Evolutionary conservation across 2,888 invertebrate species (phyloP).

Genomic region (Mesochorus sp.): DNA sequence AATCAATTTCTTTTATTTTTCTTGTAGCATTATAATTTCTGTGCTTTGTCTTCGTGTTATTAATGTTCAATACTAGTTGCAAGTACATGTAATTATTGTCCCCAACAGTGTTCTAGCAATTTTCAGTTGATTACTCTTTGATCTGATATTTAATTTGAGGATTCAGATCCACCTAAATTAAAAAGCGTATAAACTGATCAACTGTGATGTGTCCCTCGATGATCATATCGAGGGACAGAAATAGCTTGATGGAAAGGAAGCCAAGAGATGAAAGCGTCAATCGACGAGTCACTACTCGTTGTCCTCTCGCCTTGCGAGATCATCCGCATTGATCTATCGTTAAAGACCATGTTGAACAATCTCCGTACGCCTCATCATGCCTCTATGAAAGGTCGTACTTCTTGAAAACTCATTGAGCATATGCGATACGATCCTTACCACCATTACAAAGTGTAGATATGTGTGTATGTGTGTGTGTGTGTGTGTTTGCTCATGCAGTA

Average conservation of each 20-base stretch:
- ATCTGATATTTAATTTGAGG: too few species aligned
- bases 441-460: not conserved
- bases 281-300: conserved; percentile 42
- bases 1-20: too few species aligned
- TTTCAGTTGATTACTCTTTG: too few species aligned
- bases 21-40: too few species aligned
- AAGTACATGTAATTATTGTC: too few species aligned
- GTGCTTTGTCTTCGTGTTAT: too few species aligned
- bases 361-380: conserved; percentile 49
- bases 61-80: too few species aligned
- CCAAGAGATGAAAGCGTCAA: conserved; percentile 36
- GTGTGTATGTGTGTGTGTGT: too few species aligned
- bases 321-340: conserved; percentile 59
- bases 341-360: conserved; percentile 59
- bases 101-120: too few species aligned
- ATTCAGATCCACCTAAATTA: too few species aligned
- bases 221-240: conserved; percentile 7
- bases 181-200: too few species aligned
- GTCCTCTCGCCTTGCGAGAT: conserved; percentile 40
- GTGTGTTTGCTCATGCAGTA: too few species aligned
- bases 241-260: conserved; percentile 54
- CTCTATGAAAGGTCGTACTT: conserved; percentile 58
- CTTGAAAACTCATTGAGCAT: conserved; percentile 59
- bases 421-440: conserved; percentile 39
- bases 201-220: not conserved